These are phyloP conservation scores for Xestia c-nigrum DNA, from an alignment of 2,888 invertebrate species.

Conservation along the genomic window DNA sequence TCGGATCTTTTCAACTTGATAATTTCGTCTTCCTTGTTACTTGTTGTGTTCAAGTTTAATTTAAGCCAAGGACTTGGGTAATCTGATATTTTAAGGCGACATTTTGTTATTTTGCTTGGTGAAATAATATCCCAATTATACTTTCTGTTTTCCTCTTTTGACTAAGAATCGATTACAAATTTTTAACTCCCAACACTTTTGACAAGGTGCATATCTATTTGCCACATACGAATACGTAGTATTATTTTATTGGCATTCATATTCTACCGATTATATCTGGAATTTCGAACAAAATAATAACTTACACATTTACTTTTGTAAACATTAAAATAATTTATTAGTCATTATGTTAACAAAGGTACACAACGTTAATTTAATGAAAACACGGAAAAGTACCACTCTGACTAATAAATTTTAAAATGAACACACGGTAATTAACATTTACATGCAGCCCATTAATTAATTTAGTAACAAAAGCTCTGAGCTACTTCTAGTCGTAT, in stretches of 20 bases:
- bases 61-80: constrained; percentile 47
- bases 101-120: constrained; percentile 39
- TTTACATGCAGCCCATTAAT: constrained; percentile 51
- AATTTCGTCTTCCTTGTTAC: constrained; percentile 60
- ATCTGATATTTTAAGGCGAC: constrained; percentile 51
- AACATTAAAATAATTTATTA: constrained; percentile 44
- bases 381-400: constrained; percentile 42
- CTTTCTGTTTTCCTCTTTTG: constrained; percentile 1
- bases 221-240: too few species aligned
- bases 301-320: constrained; percentile 22
- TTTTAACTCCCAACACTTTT: background rate
- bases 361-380: constrained; percentile 48
- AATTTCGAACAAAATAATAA: background rate
- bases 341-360: constrained; percentile 53
- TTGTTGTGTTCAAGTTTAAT: constrained; percentile 63
- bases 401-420: constrained; percentile 36
- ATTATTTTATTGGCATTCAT: background rate
- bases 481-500: constrained; percentile 37
- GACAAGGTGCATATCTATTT: background rate
- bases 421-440: constrained; percentile 57
- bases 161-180: background rate
- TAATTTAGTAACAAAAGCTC: constrained; percentile 39
- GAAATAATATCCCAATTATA: constrained; percentile 34
- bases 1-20: constrained; percentile 69
- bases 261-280: background rate